Conservation (phyloP, 2,113 vertebrate species). For the Beaufortia kweichowensis region DNA sequence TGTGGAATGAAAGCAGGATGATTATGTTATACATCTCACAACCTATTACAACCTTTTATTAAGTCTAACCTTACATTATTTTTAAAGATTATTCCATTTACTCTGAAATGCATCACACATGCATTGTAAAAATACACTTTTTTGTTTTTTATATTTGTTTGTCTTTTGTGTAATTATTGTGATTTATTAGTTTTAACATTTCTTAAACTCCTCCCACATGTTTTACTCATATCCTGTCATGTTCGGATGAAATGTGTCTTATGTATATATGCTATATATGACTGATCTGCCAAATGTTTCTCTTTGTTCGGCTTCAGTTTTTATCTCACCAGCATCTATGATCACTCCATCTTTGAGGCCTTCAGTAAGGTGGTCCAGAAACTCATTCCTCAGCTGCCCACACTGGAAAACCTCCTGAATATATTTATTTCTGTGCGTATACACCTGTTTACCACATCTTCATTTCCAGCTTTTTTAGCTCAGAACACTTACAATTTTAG, state of each 20-base stretch:
- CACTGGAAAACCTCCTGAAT: conserved; percentile 97
- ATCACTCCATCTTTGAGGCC: conserved; percentile 99
- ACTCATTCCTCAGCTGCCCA: conserved; percentile 96
- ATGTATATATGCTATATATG: neutral
- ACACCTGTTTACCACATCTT: neutral
- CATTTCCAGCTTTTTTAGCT: neutral
- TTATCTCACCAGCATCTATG: conserved; percentile 99
- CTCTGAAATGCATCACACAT: too few species aligned
- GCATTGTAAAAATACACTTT: too few species aligned
- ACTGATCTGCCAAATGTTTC: neutral
- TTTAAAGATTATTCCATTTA: too few species aligned
- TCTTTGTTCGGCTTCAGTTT: conserved; percentile 76
- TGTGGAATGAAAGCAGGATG: neutral
- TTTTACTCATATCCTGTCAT: neutral
- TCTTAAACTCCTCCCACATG: neutral
- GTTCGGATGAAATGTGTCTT: neutral
- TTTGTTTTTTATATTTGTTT: too few species aligned
- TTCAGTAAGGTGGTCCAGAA: conserved; percentile 99
- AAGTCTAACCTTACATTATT: too few species aligned
- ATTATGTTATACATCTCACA: too few species aligned
- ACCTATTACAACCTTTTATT: too few species aligned
- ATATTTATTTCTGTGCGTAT: conserved; percentile 95
- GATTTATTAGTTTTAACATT: neutral
- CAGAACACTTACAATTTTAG: neutral
- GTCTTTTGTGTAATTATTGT: too few species aligned